Base-by-base conservation (phyloP, 2,888 invertebrate genomes). In the Dinocampus coccinellae region DNA sequence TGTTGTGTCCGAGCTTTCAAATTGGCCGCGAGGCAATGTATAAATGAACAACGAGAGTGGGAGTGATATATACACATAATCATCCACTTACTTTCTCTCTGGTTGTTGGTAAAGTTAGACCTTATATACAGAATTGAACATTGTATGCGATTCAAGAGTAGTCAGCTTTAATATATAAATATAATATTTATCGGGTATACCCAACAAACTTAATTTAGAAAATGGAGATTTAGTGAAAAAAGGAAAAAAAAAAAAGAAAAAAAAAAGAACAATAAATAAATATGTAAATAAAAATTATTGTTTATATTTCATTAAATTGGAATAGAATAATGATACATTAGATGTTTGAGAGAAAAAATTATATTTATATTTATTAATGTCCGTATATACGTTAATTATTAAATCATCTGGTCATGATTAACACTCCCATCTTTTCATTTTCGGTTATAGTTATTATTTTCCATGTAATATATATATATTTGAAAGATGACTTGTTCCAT, bases 401-500 rank as follows among this genome's bases (percentile, higher is more conserved):
- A 78, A 79, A 77, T 74, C 76, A 78, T n/a, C n/a, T 68, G 52
- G 11, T 60, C 33, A 68, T 79, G 80, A 80, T 78, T 80, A 81
- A 78, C 77, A 75, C 36, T 65, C 61, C 53, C 64, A 29, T 42
- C 52, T 42, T 57, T 64, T n/a, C 61, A 20, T 26, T 29, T 16
- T 63, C 53, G 22, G 52, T 65, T 26, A 53, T 42, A 58, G 24
- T 73, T 9, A 68, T 20, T 62, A 47, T 16, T 6, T 52, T 71
- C 75, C 67, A 64, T 65, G 26, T 67, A 52, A 52, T 64, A 70
- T 74, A 77, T 74, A 75, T 81, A 79, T 79, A 79, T 81, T 82
- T 78, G 77, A 74, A 80, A 80, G 84, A 84, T 84, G 83, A 84
- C 82, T 85, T 84, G 78, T 81, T 82, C 79, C 76, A 79, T 72